Base-by-base conservation (phyloP, 2,888 invertebrate species). In the Nemapogon koenigi region DNA sequence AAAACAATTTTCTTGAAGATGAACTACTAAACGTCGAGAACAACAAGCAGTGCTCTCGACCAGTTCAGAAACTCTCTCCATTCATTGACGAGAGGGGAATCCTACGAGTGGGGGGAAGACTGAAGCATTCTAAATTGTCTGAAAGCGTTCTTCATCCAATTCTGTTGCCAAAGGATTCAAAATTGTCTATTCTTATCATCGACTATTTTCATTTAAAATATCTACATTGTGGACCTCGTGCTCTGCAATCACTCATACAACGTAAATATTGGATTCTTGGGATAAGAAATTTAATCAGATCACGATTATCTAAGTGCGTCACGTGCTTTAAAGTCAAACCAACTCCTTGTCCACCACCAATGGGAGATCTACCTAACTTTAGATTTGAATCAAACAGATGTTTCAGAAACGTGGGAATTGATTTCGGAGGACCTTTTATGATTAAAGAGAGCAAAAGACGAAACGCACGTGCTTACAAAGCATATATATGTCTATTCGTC, bases 351-450 rank as follows among this genome's bases (percentile, higher is more conserved):
- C 27, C 25, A 35, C 29, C 39, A 2, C 8, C 41, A 11, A 47
- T 46, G 45, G 46, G 45, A 10, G 39, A 41, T 22, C 25, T 46
- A 25, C 46, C 46, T 14, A 16, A 6, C 6, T 14, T 19, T 16
- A 36, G 46, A 26, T 19, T 46, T 4, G 27, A 36, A 14, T 36
- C 31, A 27, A 17, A 27, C 11, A 38, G 35, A 11, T 16, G 37
- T 17, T 46, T 46, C 26, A 8, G 11, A 17, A 45, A 40, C 16
- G 36, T 38, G 10, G 43, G 40, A 3, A 29, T 49, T 6, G 48
- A 48, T 36, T 46, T 41, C 32, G 45, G 39, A 3, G 48, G 48
- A 1, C 44, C 45, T n/a, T 45, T 48, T 22, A 16, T 22, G 4
- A 22, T 42, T 7, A 40, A 40, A 25, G 40, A 40, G 26, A 36